phyloP scores from a whole-genome alignment of 2,888 invertebrate species.

The Amblyjoppa proteus region DNA sequence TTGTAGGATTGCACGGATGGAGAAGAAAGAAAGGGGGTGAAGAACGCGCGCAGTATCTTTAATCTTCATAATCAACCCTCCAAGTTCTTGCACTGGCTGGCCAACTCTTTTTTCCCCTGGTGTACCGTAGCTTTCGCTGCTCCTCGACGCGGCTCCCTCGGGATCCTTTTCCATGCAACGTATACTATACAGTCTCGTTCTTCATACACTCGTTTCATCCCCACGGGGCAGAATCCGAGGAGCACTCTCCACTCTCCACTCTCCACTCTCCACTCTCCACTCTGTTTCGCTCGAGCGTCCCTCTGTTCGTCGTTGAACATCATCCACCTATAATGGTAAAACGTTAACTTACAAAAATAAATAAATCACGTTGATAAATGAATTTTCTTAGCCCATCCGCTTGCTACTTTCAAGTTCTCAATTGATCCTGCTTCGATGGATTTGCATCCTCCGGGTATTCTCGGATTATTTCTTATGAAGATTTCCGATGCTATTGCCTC shows the following conservation, averaged over 20 bases:
- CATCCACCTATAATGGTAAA: constrained; percentile 46
- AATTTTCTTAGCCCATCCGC: background rate
- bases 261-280: constrained; percentile 4
- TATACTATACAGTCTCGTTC: constrained; percentile 23
- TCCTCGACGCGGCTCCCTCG: constrained; percentile 58
- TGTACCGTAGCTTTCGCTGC: constrained; percentile 39
- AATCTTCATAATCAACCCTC: constrained; percentile 73
- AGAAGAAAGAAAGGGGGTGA: constrained; percentile 27
- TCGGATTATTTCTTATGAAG: too few species aligned
- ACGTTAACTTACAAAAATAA: constrained; percentile 53
- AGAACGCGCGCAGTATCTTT: constrained; percentile 66
- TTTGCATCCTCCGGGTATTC: too few species aligned
- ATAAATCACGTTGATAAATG: constrained; percentile 43
- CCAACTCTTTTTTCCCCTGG: constrained; percentile 33
- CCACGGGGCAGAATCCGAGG: constrained; percentile 45
- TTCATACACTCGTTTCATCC: constrained; percentile 32
- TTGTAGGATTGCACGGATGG: constrained; percentile 25
- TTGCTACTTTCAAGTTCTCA: too few species aligned
- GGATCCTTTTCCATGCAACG: constrained; percentile 31
- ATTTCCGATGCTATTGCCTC: too few species aligned
- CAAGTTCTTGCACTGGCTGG: constrained; percentile 54
- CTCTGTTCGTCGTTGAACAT: constrained; percentile 44
- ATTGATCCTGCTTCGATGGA: too few species aligned
- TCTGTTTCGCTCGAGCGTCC: constrained; percentile 22
- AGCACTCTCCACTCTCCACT: constrained; percentile 49